Evolutionary conservation across 2,797 vertebrate genomes (phyloP).

Genomic region (Heterohyrax brucei): DNA sequence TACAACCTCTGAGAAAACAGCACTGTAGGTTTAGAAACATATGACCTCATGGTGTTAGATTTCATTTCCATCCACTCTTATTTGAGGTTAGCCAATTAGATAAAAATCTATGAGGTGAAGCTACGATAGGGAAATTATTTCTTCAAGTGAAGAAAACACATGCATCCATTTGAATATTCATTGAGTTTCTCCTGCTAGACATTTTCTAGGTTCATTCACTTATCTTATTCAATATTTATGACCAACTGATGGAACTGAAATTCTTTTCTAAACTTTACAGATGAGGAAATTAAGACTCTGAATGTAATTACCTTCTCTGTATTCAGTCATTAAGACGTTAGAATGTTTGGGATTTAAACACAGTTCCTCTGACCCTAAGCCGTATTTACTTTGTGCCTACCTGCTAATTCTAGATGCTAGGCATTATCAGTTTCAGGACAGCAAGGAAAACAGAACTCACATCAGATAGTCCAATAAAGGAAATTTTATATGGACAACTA

Average conservation of each 20-base stretch:
- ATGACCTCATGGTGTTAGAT: slow-evolving; percentile 45
- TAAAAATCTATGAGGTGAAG: slow-evolving; percentile 45
- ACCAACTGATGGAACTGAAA: slow-evolving; percentile 47
- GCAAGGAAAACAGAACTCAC: slow-evolving; percentile 52
- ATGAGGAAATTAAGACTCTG: slow-evolving; percentile 66
- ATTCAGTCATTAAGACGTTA: slow-evolving; percentile 23
- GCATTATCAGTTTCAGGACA: slow-evolving; percentile 7
- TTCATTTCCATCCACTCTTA: slow-evolving; percentile 60
- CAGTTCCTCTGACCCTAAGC: slow-evolving; percentile 52
- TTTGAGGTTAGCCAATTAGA: slow-evolving; percentile 65
- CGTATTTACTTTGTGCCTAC: slow-evolving; percentile 46
- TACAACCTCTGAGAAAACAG: slow-evolving; percentile 60
- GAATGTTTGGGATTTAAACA: slow-evolving; percentile 53
- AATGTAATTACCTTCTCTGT: slow-evolving; percentile 9
- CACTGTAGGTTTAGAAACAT: slow-evolving; percentile 55
- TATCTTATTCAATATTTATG: slow-evolving; percentile 76
- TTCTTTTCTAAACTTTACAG: slow-evolving; percentile 68
- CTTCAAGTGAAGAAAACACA: slow-evolving; percentile 53
- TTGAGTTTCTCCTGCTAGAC: slow-evolving; percentile 15
- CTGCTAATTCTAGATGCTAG: slow-evolving; percentile 53
- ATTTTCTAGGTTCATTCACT: slow-evolving; percentile 47
- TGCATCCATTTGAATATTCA: slow-evolving; percentile 59
- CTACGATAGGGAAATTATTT: slow-evolving; percentile 55
- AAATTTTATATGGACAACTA: slow-evolving; percentile 5
- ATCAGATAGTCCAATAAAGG: neutral